Percentiles rank a stretch among this genome's conserved stretches.
These are phyloP conservation scores for Phacellophora camtschatica DNA, from an alignment of 30 jellyfish, hydroid and myxozoan species.

Conservation along the genomic window DNA sequence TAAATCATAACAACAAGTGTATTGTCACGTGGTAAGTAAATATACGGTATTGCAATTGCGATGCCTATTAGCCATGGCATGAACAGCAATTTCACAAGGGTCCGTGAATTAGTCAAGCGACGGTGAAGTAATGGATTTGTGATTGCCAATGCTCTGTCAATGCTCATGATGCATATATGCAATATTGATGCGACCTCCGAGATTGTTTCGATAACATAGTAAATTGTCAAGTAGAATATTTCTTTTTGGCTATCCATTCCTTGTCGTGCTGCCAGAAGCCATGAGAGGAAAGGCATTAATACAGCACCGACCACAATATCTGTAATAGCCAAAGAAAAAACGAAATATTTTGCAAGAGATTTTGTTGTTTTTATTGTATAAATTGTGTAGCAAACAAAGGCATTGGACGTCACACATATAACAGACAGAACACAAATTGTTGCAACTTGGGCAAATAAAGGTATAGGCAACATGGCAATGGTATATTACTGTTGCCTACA, in stretches of 20 bases:
- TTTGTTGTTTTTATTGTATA: background rate
- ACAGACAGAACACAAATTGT: background rate
- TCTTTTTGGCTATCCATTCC: background rate
- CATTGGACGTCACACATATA: background rate
- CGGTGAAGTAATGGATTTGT: constrained; percentile 9
- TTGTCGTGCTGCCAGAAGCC: background rate
- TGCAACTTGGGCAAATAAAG: background rate
- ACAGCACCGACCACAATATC: constrained; percentile 5
- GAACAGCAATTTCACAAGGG: background rate
- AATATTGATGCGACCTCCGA: constrained; percentile 2
- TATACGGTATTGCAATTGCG: background rate
- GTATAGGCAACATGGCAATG: too few species aligned
- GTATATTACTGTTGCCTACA: too few species aligned
- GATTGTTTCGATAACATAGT: background rate
- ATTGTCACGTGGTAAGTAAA: background rate
- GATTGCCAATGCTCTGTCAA: constrained; percentile 24
- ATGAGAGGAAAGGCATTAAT: background rate
- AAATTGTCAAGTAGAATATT: too few species aligned
- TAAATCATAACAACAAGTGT: background rate
- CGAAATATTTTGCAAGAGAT: background rate
- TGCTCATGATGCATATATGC: constrained; percentile 22
- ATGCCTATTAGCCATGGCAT: constrained; percentile 8
- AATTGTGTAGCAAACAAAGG: background rate
- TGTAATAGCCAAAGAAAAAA: constrained; percentile 22
- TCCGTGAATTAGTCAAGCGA: background rate